Evolutionary conservation across 2,888 invertebrate species (phyloP), one percentile per base, ranked within the genome.

Genomic region (Temnothorax unifasciatus): DNA sequence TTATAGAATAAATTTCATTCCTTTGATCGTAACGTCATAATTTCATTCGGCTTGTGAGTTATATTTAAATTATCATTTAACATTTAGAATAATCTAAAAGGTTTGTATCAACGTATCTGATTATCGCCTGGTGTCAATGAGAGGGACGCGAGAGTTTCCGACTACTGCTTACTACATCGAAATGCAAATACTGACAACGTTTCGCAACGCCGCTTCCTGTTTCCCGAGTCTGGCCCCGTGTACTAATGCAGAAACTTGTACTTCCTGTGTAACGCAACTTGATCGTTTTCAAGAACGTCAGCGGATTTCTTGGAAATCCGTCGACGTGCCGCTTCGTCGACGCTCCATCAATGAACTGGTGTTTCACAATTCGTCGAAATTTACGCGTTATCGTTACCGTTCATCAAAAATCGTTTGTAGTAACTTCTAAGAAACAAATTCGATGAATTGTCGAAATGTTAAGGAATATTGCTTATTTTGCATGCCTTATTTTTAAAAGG

Each of bases 141-240:
- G 52, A 71, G 83, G 84, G 63, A 71, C 74, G 66, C 83, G 82
- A 68, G 84, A 83, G 88, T 85, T 84, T 85, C 83, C 84, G 85
- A 84, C 86, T 87, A 89, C 64, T 91, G 90, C 91, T 91, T 91
- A 90, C 89, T 84, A 81, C 89, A 87, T 82, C 79, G 89, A 91
- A 90, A 90, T 87, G 86, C 91, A 90, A 91, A 89, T 90, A 90
- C 90, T 90, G 88, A 88, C 89, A 85, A 90, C 89, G 88, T 93
- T 92, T 90, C 90, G 92, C 92, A 92, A 93, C 90, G 89, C 91
- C 89, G 91, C 88, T 93, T 93, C 93, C 93, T 91, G 93, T 93
- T 92, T 92, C 92, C 91, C 88, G 92, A 87, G 89, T 83, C 83
- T 84, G 86, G 84, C 87, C 87, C 86, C 88, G 88, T 84, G 86